Evolutionary conservation across 1,140 invertebrate species (phyloP).

Genomic region (Zaprionus africanus): DNA sequence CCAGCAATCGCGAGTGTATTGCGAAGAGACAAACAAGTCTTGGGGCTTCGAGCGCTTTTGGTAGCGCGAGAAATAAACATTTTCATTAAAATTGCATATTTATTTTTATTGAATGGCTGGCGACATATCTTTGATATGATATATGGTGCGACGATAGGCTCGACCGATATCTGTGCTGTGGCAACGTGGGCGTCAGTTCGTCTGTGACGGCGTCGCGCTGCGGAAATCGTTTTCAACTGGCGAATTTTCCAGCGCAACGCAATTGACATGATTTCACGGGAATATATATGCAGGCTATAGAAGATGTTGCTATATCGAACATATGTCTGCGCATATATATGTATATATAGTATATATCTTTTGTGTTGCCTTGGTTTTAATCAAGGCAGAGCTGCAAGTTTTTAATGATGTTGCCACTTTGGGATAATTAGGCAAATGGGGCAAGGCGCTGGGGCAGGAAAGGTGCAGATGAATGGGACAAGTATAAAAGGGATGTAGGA

Average conservation of each 20-base stretch:
- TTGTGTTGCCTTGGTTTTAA: conserved; percentile 58
- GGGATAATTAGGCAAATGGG: conserved; percentile 77
- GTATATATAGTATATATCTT: conserved; percentile 7
- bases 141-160: conserved; percentile 49
- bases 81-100: conserved; percentile 68
- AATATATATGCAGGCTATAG: conserved; percentile 29
- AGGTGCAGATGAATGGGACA: not conserved
- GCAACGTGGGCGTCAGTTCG: conserved; percentile 49
- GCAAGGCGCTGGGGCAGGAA: conserved; percentile 4
- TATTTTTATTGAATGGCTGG: conserved; percentile 79
- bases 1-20: conserved; percentile 45
- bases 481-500: not conserved
- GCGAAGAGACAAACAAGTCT: conserved; percentile 52
- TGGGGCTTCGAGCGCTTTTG: conserved; percentile 47
- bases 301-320: conserved; percentile 10
- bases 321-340: conserved; percentile 1
- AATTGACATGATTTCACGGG: conserved; percentile 73
- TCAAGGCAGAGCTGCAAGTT: conserved; percentile 69
- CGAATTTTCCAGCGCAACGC: conserved; percentile 45
- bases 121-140: conserved; percentile 75
- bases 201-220: conserved; percentile 31
- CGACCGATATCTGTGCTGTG: conserved; percentile 40
- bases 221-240: conserved; percentile 58
- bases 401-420: conserved; percentile 75
- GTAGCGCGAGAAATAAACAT: conserved; percentile 72